phyloP scores from a whole-genome alignment of 2,888 invertebrate genomes.

The Phalera bucephala region DNA sequence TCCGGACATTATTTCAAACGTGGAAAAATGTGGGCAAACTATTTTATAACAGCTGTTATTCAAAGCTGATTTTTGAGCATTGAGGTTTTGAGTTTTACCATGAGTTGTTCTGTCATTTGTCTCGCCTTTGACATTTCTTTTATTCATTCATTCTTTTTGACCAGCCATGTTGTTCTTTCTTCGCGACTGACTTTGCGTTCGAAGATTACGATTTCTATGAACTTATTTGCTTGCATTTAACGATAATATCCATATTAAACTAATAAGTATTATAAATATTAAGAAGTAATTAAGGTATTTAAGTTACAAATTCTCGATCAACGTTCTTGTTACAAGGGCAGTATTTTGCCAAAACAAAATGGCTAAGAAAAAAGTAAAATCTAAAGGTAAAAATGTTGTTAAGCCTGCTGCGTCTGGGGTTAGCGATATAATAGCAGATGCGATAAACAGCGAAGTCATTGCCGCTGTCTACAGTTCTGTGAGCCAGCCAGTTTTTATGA shows the following conservation, averaged over 20 bases:
- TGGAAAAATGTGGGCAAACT: too few relatives aligned
- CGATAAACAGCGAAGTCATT: conserved; percentile 38
- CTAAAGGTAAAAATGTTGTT: conserved; percentile 28
- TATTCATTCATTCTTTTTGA: too few relatives aligned
- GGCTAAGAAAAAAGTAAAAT: conserved; percentile 58
- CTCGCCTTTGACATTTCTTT: too few relatives aligned
- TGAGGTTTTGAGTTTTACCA: too few relatives aligned
- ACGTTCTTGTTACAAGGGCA: background rate
- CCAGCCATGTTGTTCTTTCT: background rate
- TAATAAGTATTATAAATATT: too few relatives aligned
- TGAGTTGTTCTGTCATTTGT: too few relatives aligned
- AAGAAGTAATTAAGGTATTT: background rate
- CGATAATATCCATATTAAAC: too few relatives aligned
- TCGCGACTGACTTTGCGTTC: conserved; percentile 1
- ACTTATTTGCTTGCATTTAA: too few relatives aligned
- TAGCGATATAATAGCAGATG: conserved; percentile 14
- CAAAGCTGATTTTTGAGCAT: too few relatives aligned
- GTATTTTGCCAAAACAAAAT: conserved; percentile 38
- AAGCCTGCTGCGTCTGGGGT: conserved; percentile 23
- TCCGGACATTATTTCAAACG: too few relatives aligned
- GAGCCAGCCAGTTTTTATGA: conserved; percentile 48
- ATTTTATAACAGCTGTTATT: too few relatives aligned
- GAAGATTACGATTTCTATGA: too few relatives aligned
- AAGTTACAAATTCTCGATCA: conserved; percentile 2
- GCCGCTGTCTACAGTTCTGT: conserved; percentile 42